These are phyloP conservation scores for Chymomyza amoena DNA, from an alignment of 2,888 invertebrate genomes.

Conservation along the genomic window DNA sequence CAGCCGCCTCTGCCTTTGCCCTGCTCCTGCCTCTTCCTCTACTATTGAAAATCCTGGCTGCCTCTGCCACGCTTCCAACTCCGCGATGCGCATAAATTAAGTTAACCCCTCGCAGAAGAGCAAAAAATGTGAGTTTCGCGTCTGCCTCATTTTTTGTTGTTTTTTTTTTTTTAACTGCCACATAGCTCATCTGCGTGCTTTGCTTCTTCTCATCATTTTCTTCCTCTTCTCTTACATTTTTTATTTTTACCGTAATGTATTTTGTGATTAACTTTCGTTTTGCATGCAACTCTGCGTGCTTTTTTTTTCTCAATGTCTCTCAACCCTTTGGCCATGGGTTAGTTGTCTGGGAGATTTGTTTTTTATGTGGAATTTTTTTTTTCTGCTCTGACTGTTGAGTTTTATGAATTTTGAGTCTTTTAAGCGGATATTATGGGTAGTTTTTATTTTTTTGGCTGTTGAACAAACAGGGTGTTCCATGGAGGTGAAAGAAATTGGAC, in stretches of 20 bases:
- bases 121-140: slow-evolving; percentile 46
- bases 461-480: background rate
- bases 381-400: slow-evolving; percentile 39
- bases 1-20: slow-evolving; percentile 43
- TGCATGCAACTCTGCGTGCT: slow-evolving; percentile 62
- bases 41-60: no score
- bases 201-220: background rate
- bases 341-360: slow-evolving; percentile 57
- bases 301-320: slow-evolving; percentile 36
- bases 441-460: slow-evolving; percentile 18
- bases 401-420: slow-evolving; percentile 58
- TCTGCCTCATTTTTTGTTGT: slow-evolving; percentile 64
- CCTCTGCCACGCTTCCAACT: slow-evolving; percentile 54
- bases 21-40: slow-evolving; percentile 11
- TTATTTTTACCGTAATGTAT: slow-evolving; percentile 54
- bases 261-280: slow-evolving; percentile 74
- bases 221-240: slow-evolving; percentile 32
- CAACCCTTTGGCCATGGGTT: slow-evolving; percentile 66
- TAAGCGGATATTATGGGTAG: slow-evolving; percentile 57
- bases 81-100: slow-evolving; percentile 67
- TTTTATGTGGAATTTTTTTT: slow-evolving; percentile 43
- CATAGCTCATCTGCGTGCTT: slow-evolving; percentile 30
- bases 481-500: background rate
- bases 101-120: slow-evolving; percentile 61
- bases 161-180: slow-evolving; percentile 35